A percentile compares a stretch with the other conserved stretches of the same genome.
These are phyloP conservation scores for Bombycilla garrulus DNA, from an alignment of 2,113 vertebrate genomes.

Conservation along the genomic window DNA sequence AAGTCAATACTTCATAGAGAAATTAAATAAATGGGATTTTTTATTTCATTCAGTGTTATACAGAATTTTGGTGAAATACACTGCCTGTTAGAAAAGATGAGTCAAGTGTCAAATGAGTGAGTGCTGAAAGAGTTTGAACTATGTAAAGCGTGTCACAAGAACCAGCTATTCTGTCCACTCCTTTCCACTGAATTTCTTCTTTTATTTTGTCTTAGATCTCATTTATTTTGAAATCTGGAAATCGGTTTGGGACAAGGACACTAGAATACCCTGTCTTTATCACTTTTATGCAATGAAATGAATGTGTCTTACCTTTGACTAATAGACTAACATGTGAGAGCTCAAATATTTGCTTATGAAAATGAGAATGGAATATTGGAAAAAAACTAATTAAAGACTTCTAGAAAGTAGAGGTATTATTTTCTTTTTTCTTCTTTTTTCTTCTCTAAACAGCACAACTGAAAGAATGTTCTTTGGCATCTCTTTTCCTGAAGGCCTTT, in stretches of 20 bases:
- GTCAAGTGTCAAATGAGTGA: background rate
- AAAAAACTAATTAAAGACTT: background rate
- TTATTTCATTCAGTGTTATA: background rate
- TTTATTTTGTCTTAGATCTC: background rate
- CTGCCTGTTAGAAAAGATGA: background rate
- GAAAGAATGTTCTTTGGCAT: constrained; percentile 28
- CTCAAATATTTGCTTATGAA: background rate
- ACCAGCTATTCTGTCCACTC: background rate
- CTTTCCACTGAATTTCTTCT: background rate
- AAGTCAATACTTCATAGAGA: background rate
- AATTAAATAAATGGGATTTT: background rate
- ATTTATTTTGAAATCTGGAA: background rate
- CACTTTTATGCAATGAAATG: background rate
- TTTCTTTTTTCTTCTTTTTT: background rate
- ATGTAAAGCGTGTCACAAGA: background rate
- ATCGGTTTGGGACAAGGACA: background rate
- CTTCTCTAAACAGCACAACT: constrained; percentile 2
- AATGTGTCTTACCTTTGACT: background rate
- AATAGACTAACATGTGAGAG: background rate
- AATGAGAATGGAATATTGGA: background rate
- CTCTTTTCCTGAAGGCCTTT: constrained; percentile 16
- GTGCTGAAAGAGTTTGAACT: background rate
- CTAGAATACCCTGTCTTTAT: background rate
- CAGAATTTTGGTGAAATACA: background rate
- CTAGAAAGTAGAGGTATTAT: background rate